phyloP scores from a whole-genome alignment of 2,888 invertebrate species.

The Mythimna lalbum region DNA sequence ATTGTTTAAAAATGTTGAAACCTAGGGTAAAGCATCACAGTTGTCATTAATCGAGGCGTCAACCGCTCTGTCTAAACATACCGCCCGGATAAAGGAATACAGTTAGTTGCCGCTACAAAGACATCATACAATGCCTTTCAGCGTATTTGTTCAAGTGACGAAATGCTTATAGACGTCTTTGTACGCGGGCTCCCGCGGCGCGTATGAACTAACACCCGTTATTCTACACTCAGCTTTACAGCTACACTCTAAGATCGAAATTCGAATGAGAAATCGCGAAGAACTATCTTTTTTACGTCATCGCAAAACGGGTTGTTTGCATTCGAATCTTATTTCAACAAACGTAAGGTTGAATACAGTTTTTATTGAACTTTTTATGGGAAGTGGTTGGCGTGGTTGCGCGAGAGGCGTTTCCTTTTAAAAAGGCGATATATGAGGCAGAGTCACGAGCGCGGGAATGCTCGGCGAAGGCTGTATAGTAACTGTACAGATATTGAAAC shows the following conservation, averaged over 20 bases:
- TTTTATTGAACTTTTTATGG: conserved; percentile 66
- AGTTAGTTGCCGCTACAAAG: conserved; percentile 79
- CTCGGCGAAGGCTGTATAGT: conserved; percentile 69
- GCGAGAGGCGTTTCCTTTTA: conserved; percentile 84
- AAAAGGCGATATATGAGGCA: conserved; percentile 72
- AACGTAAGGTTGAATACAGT: conserved; percentile 56
- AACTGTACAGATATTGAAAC: conserved; percentile 67
- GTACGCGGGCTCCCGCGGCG: conserved; percentile 79
- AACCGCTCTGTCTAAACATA: conserved; percentile 81
- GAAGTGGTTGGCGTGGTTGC: conserved; percentile 78
- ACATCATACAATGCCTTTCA: conserved; percentile 82
- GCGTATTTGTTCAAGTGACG: conserved; percentile 83
- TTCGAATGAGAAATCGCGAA: conserved; percentile 59
- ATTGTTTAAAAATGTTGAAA: conserved; percentile 64
- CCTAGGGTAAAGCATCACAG: conserved; percentile 61
- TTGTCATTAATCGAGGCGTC: conserved; percentile 82
- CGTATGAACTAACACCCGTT: conserved; percentile 58
- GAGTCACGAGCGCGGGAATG: conserved; percentile 77
- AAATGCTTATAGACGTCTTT: conserved; percentile 82
- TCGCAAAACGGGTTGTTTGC: conserved; percentile 60
- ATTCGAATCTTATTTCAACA: conserved; percentile 53
- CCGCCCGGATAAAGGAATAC: conserved; percentile 78
- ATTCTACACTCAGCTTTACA: conserved; percentile 68
- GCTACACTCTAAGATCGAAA: conserved; percentile 64
- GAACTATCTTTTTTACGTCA: conserved; percentile 69